Evolutionary conservation across 2,888 invertebrate species (phyloP).

Genomic region (Sarcophaga caerulescens): DNA sequence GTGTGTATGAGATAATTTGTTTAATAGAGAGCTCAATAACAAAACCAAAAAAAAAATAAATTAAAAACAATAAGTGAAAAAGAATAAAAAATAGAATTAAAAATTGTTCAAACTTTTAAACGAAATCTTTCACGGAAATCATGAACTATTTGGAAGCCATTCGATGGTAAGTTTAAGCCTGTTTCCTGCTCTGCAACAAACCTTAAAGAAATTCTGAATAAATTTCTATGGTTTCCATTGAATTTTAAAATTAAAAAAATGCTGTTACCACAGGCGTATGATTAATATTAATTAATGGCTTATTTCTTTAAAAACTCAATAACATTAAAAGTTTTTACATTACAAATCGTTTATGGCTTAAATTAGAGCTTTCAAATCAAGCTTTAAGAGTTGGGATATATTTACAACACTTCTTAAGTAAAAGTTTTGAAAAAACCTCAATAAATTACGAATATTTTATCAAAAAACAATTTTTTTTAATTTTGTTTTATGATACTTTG

Average conservation of each 20-base stretch:
- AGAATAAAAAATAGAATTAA: not conserved
- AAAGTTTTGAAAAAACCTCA: not conserved
- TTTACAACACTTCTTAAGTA: not conserved
- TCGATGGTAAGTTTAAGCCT: conserved; percentile 73
- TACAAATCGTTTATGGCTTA: not conserved
- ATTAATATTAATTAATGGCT: conserved; percentile 25
- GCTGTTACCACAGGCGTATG: conserved; percentile 33
- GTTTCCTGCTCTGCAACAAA: too few species aligned
- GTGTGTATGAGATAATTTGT: conserved; percentile 34
- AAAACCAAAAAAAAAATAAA: conserved; percentile 18
- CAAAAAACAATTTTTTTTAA: not conserved
- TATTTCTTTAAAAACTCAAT: not conserved
- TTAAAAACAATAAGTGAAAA: conserved; percentile 3
- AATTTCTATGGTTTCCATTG: conserved; percentile 19
- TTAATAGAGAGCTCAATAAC: not conserved
- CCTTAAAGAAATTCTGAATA: not conserved
- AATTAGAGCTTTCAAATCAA: conserved; percentile 34
- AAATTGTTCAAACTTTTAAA: not conserved
- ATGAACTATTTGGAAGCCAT: conserved; percentile 78
- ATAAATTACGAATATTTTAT: not conserved
- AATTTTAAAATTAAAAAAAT: not conserved
- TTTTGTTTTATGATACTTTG: not conserved
- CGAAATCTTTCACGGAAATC: not conserved
- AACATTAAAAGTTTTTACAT: not conserved
- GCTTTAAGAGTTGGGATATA: not conserved